Evolutionary conservation across 2,888 invertebrate genomes (phyloP).

Genomic region (Lydus trimaculatus): DNA sequence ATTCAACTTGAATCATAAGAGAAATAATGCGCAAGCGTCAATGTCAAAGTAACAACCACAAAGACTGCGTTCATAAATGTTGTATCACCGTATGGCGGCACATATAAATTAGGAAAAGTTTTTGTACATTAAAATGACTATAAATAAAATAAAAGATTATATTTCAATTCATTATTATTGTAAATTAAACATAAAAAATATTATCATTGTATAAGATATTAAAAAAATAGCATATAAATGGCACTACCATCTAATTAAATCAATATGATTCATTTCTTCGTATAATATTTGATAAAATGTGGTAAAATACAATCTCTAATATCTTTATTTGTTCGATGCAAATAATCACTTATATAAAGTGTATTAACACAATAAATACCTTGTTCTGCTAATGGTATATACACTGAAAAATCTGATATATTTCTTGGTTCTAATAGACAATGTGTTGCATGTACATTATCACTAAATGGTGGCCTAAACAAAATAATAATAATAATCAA

Average conservation of each 20-base stretch:
- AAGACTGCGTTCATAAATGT: too few relatives aligned
- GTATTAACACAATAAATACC: slow-evolving; percentile 55
- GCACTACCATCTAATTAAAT: background rate
- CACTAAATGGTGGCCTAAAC: slow-evolving; percentile 66
- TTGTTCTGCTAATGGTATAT: slow-evolving; percentile 52
- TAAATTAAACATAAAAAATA: too few relatives aligned
- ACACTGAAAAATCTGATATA: slow-evolving; percentile 47
- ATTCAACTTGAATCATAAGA: too few relatives aligned
- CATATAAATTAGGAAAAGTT: too few relatives aligned
- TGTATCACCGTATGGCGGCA: too few relatives aligned
- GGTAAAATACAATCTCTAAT: slow-evolving; percentile 51
- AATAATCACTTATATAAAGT: slow-evolving; percentile 53
- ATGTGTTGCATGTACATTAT: slow-evolving; percentile 68
- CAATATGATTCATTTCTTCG: background rate
- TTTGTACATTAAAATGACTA: too few relatives aligned
- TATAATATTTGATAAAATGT: slow-evolving; percentile 47
- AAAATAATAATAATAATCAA: slow-evolving; percentile 23
- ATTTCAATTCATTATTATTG: too few relatives aligned
- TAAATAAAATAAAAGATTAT: too few relatives aligned
- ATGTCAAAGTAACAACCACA: too few relatives aligned
- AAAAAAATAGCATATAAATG: background rate
- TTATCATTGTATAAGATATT: background rate
- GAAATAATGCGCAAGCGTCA: too few relatives aligned
- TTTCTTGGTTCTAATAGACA: slow-evolving; percentile 71
- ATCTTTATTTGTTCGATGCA: slow-evolving; percentile 48